phyloP scores from a whole-genome alignment of 2,888 invertebrate species.

The Protophormia terraenovae region DNA sequence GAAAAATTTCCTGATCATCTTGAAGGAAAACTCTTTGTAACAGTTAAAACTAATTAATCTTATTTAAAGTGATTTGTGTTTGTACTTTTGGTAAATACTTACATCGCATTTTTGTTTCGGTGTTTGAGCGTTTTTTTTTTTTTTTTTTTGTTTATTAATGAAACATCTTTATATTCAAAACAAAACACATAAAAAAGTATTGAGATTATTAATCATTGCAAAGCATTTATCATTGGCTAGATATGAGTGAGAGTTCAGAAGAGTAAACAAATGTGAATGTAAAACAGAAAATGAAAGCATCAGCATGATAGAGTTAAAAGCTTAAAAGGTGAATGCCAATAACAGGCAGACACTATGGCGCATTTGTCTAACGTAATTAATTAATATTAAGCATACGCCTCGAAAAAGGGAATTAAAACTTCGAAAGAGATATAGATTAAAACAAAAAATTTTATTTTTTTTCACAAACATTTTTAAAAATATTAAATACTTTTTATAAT shows the following conservation, averaged over 20 bases:
- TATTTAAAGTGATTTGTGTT: neutral
- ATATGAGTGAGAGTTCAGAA: neutral
- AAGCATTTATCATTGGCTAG: neutral
- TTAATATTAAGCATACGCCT: conserved; percentile 12
- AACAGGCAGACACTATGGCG: neutral
- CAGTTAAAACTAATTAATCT: neutral
- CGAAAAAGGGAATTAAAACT: neutral
- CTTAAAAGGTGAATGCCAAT: neutral
- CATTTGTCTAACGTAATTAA: neutral
- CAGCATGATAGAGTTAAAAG: neutral
- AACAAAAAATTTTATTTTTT: neutral
- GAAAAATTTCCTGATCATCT: neutral
- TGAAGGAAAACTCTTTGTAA: neutral
- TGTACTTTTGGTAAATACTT: neutral
- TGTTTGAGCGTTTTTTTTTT: neutral
- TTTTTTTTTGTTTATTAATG: neutral
- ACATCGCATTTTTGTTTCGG: neutral
- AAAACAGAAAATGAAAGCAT: neutral
- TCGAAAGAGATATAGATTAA: neutral
- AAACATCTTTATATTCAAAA: neutral
- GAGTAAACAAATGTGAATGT: neutral
- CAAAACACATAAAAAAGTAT: neutral
- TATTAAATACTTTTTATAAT: too few relatives aligned
- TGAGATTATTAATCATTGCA: neutral
- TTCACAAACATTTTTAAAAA: too few relatives aligned